These are phyloP conservation scores for Alfaro cultratus DNA, from an alignment of 2,797 vertebrate species.

Conservation along the genomic window DNA sequence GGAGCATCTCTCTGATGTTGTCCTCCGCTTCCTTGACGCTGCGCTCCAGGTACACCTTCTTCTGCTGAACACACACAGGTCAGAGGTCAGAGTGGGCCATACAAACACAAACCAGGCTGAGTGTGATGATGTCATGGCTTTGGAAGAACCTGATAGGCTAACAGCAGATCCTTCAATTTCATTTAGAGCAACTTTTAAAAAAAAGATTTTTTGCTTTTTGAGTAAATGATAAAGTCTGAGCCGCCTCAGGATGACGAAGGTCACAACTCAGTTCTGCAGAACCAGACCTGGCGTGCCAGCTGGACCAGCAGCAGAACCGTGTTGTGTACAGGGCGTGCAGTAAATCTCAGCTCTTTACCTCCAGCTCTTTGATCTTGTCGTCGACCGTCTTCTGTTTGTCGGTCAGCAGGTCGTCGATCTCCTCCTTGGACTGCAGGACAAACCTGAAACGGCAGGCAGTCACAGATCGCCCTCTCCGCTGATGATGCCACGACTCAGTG, in stretches of 20 bases:
- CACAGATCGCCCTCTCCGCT: not conserved
- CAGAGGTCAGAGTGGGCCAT: not conserved
- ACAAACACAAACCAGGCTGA: not conserved
- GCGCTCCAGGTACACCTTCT: conserved; percentile 94
- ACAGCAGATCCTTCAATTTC: too few species aligned
- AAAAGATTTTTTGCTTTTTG: not conserved
- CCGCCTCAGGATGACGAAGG: not conserved
- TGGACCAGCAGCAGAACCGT: not conserved
- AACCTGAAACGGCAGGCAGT: conserved; percentile 81
- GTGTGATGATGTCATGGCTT: not conserved
- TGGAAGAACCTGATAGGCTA: too few species aligned
- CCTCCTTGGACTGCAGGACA: conserved; percentile 92
- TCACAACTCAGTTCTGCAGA: not conserved
- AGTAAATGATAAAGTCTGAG: not conserved
- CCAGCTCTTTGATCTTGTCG: conserved; percentile 95
- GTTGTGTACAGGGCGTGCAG: not conserved
- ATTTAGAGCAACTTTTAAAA: too few species aligned
- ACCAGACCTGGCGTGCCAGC: not conserved
- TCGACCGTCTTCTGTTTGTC: conserved; percentile 93
- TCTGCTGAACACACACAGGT: conserved; percentile 82
- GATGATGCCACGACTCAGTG: not conserved
- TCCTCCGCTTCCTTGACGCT: conserved; percentile 97
- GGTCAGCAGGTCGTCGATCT: conserved; percentile 88
- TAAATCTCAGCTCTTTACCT: conserved; percentile 77
- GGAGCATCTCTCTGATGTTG: conserved; percentile 96